Percentiles rank a stretch among this genome's conserved stretches.
phyloP scores from a whole-genome alignment of 1,140 invertebrate species.

The Drosophila fuyamai region DNA sequence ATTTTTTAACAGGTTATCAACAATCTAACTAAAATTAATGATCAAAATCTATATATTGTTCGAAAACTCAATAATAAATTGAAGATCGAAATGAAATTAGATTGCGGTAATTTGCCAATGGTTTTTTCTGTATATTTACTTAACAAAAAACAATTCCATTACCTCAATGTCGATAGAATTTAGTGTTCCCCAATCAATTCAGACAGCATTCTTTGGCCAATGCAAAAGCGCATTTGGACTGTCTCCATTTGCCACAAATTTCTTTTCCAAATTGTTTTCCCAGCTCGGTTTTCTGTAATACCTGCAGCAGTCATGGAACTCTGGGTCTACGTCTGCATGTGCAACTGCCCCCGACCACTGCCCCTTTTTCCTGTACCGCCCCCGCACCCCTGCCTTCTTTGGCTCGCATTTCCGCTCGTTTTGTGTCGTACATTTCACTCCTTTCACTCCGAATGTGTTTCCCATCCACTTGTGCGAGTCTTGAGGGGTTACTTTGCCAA shows the following conservation, averaged over 20 bases:
- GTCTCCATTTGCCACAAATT: conserved; percentile 53
- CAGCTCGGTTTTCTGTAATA: conserved; percentile 40
- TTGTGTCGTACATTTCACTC: conserved; percentile 62
- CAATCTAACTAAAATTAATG: too few relatives aligned
- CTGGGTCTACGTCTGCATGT: conserved; percentile 7
- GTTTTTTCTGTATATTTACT: background rate
- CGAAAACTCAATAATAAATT: background rate
- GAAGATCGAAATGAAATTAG: background rate
- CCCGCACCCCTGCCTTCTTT: conserved; percentile 26
- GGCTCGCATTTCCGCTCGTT: conserved; percentile 71
- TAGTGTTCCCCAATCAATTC: conserved; percentile 31
- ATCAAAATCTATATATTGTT: too few relatives aligned
- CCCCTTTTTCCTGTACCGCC: background rate
- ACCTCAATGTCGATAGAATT: conserved; percentile 9
- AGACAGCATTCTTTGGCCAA: conserved; percentile 26
- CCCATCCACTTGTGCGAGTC: conserved; percentile 64
- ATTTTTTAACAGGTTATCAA: too few relatives aligned
- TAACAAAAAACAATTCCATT: background rate
- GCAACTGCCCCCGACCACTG: conserved; percentile 11
- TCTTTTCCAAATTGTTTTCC: conserved; percentile 55
- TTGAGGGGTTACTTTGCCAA: conserved; percentile 73
- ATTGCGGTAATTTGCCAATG: conserved; percentile 3
- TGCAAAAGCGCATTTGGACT: conserved; percentile 41
- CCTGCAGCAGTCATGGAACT: conserved; percentile 35
- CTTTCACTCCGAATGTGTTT: conserved; percentile 64